A percentile compares a stretch with the other conserved stretches of the same genome.
Conservation (phyloP, 2,113 vertebrate species). For the Sclerurus mexicanus region DNA sequence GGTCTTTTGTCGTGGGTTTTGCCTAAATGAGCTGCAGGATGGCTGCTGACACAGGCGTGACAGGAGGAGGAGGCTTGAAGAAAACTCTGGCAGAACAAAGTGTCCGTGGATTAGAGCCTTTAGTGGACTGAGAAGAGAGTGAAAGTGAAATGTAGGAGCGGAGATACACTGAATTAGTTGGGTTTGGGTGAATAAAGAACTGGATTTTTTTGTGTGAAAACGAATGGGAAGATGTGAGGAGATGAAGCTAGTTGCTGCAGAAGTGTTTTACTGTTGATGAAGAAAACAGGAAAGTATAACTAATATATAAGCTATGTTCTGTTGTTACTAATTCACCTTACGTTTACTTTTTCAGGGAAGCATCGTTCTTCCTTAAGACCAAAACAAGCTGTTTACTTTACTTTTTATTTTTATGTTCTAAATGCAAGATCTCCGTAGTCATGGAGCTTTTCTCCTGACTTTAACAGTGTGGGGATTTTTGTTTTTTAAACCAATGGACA, state of each 20-base stretch:
- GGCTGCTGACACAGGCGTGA: background rate
- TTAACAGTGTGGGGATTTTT: background rate
- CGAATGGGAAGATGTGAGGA: background rate
- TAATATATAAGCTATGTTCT: background rate
- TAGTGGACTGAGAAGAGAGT: background rate
- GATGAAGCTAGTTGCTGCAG: background rate
- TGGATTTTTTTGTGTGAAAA: background rate
- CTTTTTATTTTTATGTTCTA: background rate
- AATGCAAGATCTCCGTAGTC: background rate
- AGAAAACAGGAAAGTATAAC: background rate
- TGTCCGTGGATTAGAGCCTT: background rate
- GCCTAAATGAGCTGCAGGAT: background rate
- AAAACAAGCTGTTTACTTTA: background rate
- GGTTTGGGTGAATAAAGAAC: background rate
- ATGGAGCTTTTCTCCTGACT: background rate
- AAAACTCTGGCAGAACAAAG: background rate
- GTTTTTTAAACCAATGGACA: background rate
- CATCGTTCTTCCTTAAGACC: background rate
- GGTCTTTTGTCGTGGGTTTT: rapidly evolving
- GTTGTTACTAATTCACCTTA: background rate
- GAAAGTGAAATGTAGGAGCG: background rate
- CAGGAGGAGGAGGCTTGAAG: background rate
- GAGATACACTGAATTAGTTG: background rate
- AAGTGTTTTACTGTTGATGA: background rate
- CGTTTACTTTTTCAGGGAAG: background rate